These are phyloP conservation scores for Mythimna lalbum DNA, from an alignment of 2,888 invertebrate genomes.

Conservation along the genomic window DNA sequence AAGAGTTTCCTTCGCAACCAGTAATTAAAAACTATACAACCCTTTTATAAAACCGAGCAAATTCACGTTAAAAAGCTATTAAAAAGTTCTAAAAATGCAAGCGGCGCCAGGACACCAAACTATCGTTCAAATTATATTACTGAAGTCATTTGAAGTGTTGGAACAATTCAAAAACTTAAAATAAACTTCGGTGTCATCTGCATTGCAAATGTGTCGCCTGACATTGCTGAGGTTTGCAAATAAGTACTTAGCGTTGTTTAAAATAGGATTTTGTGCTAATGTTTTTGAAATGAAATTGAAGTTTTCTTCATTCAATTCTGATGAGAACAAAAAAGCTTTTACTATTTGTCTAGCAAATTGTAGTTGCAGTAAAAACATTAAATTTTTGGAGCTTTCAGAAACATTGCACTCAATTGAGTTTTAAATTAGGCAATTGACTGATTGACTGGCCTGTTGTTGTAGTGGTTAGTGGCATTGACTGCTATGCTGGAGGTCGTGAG, in stretches of 20 bases:
- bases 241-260: constrained; percentile 42
- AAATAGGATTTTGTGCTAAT: constrained; percentile 36
- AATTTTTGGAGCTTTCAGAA: neutral
- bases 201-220: constrained; percentile 56
- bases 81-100: constrained; percentile 47
- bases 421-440: no score
- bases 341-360: neutral
- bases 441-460: no score
- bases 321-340: neutral
- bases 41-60: constrained; percentile 22
- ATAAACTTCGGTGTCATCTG: constrained; percentile 45
- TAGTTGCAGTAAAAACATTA: neutral
- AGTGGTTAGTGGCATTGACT: no score
- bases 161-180: constrained; percentile 62
- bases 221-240: constrained; percentile 43
- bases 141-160: constrained; percentile 60
- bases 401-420: no score
- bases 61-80: constrained; percentile 49
- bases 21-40: constrained; percentile 15
- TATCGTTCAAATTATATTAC: constrained; percentile 61
- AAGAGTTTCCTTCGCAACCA: neutral
- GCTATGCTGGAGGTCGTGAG: no score
- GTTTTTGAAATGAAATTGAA: constrained; percentile 27
- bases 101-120: constrained; percentile 49
- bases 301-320: neutral